These are phyloP conservation scores for Nomada flava DNA, from an alignment of 2,888 invertebrate genomes.

Conservation along the genomic window DNA sequence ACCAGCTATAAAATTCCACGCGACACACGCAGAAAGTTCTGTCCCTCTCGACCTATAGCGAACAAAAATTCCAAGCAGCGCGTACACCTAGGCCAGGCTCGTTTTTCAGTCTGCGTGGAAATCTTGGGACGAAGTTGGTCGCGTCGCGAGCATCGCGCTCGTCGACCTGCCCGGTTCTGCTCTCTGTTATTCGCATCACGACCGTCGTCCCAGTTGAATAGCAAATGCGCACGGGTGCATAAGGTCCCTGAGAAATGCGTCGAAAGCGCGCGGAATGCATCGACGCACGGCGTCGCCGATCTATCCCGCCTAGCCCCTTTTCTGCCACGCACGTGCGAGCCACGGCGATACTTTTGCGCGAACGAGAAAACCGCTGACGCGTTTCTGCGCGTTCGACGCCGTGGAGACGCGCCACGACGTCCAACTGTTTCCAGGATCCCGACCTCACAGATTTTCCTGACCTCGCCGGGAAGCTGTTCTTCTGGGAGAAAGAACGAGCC, in stretches of 20 bases:
- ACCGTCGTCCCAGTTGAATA: slow-evolving; percentile 78
- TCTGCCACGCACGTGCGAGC: slow-evolving; percentile 57
- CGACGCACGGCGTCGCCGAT: slow-evolving; percentile 69
- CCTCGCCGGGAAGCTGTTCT: too few relatives aligned
- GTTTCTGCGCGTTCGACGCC: slow-evolving; percentile 15
- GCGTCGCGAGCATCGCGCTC: slow-evolving; percentile 10
- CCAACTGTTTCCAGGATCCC: neutral
- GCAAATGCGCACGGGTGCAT: slow-evolving; percentile 77
- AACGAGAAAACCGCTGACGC: slow-evolving; percentile 20
- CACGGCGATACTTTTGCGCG: slow-evolving; percentile 22
- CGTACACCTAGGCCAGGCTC: slow-evolving; percentile 25
- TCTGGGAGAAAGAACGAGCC: neutral
- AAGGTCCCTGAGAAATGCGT: slow-evolving; percentile 81
- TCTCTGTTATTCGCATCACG: slow-evolving; percentile 56
- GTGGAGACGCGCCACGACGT: neutral
- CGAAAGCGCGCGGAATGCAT: slow-evolving; percentile 81
- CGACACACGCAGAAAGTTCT: neutral
- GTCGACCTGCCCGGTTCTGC: slow-evolving; percentile 34
- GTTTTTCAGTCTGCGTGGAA: slow-evolving; percentile 37
- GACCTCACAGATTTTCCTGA: neutral
- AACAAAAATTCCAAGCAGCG: slow-evolving; percentile 20
- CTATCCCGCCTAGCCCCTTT: slow-evolving; percentile 72
- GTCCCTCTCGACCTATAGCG: neutral
- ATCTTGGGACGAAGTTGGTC: slow-evolving; percentile 32
- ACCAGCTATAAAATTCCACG: too few relatives aligned